Conservation (phyloP, 1,140 invertebrate species). For the Halesus radiatus region DNA sequence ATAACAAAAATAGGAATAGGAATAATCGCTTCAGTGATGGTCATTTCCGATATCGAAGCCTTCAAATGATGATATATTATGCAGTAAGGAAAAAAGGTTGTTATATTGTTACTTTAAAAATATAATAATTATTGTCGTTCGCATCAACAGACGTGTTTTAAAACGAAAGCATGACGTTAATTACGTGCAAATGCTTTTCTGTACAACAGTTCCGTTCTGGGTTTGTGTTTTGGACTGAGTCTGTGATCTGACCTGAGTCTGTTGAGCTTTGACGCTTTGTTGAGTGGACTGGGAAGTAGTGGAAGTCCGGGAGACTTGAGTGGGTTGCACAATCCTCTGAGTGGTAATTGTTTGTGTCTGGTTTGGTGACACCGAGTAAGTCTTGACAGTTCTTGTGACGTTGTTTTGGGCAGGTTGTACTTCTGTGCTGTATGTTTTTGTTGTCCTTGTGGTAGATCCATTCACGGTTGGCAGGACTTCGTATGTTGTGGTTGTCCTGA, state of each 20-base stretch:
- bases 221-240: conserved; percentile 34
- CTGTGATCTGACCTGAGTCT: conserved; percentile 28
- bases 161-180: neutral
- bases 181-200: conserved; percentile 42
- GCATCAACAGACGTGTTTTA: neutral
- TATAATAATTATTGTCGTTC: conserved; percentile 28
- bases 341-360: conserved; percentile 25
- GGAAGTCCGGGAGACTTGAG: conserved; percentile 32
- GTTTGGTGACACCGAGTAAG: conserved; percentile 32
- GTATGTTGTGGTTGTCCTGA: conserved; percentile 23
- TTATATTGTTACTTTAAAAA: too few species aligned
- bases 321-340: conserved; percentile 24
- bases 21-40: conserved; percentile 4
- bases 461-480: conserved; percentile 18
- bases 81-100: too few species aligned
- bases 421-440: conserved; percentile 44
- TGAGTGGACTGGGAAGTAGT: conserved; percentile 31
- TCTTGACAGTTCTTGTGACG: conserved; percentile 24
- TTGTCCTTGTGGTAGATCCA: conserved; percentile 33
- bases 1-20: conserved; percentile 5
- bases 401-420: conserved; percentile 40
- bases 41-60: conserved; percentile 6
- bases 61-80: neutral
- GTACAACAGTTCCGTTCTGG: conserved; percentile 23
- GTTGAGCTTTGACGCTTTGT: conserved; percentile 30